Base-by-base conservation (phyloP, 2,113 vertebrate genomes). In the Oncorhynchus mykiss region DNA sequence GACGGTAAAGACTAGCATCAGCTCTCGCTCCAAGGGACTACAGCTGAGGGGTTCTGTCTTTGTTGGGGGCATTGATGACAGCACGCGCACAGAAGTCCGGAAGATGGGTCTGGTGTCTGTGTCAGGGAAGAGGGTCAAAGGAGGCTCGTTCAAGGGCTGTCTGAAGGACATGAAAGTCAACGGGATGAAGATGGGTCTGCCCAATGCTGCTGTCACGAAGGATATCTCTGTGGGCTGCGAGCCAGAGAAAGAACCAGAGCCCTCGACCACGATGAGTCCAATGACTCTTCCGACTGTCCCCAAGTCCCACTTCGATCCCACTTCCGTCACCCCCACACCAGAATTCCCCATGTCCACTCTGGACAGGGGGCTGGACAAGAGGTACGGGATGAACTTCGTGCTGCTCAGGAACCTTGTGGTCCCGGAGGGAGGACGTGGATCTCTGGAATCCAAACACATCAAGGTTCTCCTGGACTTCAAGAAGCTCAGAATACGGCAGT, bases 91-190 rank as follows among this genome's bases (percentile, higher is more conserved):
- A 45, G 93, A 96, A 84, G 90, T 93, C 11, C 88, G 85, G 84
- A 95, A 91, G 59, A 87, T 92, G 6, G 91, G 89, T 0, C 88
- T 98, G 79, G 57, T 87, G 4, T 95, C 95, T 11, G 82, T 95
- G 27, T 93, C 95, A 71, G 93, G 95, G 67, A 97, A 93, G 77
- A 91, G 91, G 13, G 69, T 90, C 48, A 90, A 87, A 80, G 94
- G 95, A 85, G 92, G 93, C 49, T 98, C 96, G 22, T 96, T 99
- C 79, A 96, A 94, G 92, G 96, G 97, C 70, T 99, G 96, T 82
- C 85, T 98, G 67, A 94, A 87, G 84, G 91, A 93, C 73, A 88
- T 97, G 74, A 91, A 92, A 87, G 78, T 90, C 66, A 96, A 93
- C 67, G 81, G 89, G 51, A 86, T 93, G 66, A 94, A 90, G 65